Conservation (phyloP, 2,113 vertebrate species). For the Neotoma lepida region DNA sequence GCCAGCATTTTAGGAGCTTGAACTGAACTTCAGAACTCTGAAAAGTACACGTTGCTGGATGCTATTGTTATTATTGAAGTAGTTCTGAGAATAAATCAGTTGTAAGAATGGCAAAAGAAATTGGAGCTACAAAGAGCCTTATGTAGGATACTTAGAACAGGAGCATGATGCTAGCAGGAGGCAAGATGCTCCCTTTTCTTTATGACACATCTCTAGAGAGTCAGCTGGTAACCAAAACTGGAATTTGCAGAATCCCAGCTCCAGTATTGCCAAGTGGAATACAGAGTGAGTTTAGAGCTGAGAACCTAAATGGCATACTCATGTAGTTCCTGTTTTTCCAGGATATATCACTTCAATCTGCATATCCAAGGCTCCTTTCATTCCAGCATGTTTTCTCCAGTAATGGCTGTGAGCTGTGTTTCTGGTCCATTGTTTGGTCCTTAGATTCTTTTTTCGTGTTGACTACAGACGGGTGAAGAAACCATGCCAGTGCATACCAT, state of each 20-base stretch:
- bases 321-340: slow-evolving; percentile 24
- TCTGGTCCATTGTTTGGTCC: slow-evolving; percentile 18
- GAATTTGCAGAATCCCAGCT: background rate
- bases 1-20: background rate
- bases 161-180: background rate
- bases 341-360: background rate
- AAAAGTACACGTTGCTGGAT: slow-evolving; percentile 1
- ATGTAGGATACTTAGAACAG: background rate
- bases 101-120: background rate
- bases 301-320: background rate
- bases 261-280: slow-evolving; percentile 4
- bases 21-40: slow-evolving; percentile 7
- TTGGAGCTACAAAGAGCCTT: background rate
- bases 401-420: background rate
- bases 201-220: background rate
- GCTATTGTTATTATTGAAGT: background rate
- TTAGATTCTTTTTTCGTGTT: slow-evolving; percentile 21
- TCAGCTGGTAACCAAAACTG: background rate
- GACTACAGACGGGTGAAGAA: background rate
- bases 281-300: background rate
- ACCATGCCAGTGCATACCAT: background rate
- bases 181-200: background rate
- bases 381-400: slow-evolving; percentile 31
- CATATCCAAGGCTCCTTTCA: background rate
- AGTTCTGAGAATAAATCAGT: slow-evolving; percentile 10